A percentile compares a stretch with the other conserved stretches of the same genome.
These are phyloP conservation scores for Alsophila aescularia DNA, from an alignment of 2,888 invertebrate genomes.

Conservation along the genomic window DNA sequence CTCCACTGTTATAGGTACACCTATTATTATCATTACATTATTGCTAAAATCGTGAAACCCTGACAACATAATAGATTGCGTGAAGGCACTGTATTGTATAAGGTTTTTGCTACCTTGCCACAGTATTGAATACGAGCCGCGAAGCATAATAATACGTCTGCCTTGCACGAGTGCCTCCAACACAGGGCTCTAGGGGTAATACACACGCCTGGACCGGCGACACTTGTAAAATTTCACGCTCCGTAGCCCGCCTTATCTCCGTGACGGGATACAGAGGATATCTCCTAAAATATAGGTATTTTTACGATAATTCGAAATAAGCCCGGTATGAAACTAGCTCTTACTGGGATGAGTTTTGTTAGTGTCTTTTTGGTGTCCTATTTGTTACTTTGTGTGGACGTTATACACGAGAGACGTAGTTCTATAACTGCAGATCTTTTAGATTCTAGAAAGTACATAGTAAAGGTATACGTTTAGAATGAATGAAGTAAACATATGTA, in stretches of 20 bases:
- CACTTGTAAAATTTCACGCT: conserved; percentile 75
- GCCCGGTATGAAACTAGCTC: conserved; percentile 7
- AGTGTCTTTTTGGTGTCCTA: background rate
- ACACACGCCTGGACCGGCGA: conserved; percentile 42
- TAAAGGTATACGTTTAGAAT: no score
- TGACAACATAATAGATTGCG: no score
- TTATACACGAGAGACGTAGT: background rate
- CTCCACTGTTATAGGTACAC: no score
- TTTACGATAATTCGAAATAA: conserved; percentile 39
- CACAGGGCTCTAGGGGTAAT: conserved; percentile 14
- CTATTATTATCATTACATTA: no score
- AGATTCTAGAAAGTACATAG: no score
- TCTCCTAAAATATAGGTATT: conserved; percentile 36
- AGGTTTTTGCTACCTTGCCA: no score
- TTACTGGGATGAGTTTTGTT: conserved; percentile 9
- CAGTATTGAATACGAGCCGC: background rate
- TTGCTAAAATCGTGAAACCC: no score
- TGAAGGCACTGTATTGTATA: no score
- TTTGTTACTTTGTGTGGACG: background rate
- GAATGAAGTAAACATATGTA: no score
- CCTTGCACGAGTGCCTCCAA: conserved; percentile 1
- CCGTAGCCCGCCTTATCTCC: conserved; percentile 58
- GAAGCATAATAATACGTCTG: background rate
- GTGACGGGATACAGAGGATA: conserved; percentile 43
- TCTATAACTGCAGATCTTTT: no score